These are phyloP conservation scores for Sesamia inferens DNA, from an alignment of 2,888 invertebrate species.

Conservation along the genomic window DNA sequence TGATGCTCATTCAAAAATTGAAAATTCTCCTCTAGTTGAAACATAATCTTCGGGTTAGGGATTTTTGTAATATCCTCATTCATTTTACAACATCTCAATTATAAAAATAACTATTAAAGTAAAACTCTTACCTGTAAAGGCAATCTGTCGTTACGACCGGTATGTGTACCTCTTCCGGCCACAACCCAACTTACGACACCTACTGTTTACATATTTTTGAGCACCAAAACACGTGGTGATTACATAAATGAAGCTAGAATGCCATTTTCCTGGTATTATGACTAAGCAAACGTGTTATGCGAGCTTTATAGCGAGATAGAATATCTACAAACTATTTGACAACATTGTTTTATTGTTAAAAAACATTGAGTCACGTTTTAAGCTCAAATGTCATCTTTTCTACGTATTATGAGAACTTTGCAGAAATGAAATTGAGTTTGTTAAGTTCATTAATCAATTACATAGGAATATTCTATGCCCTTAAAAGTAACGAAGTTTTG, in stretches of 20 bases:
- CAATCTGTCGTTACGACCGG: constrained; percentile 70
- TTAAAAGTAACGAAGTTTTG: background rate
- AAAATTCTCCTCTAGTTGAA: background rate
- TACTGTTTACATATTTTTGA: constrained; percentile 67
- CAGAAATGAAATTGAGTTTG: constrained; percentile 9
- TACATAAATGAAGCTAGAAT: constrained; percentile 64
- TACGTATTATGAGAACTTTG: constrained; percentile 20
- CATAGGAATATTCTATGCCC: background rate
- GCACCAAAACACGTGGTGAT: constrained; percentile 62
- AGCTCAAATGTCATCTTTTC: constrained; percentile 34
- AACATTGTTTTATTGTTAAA: constrained; percentile 51
- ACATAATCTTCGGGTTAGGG: background rate
- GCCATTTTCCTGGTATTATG: constrained; percentile 66
- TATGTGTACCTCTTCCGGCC: constrained; percentile 77
- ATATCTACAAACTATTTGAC: constrained; percentile 46
- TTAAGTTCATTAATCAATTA: background rate
- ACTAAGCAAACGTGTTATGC: constrained; percentile 63
- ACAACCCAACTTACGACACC: constrained; percentile 61
- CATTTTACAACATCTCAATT: constrained; percentile 1
- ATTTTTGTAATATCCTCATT: background rate
- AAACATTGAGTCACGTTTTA: constrained; percentile 50
- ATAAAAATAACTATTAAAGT: constrained; percentile 8
- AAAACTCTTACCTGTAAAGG: constrained; percentile 31
- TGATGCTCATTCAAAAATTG: background rate
- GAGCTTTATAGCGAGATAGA: constrained; percentile 49